Conservation (phyloP, 2,113 vertebrate species). For the Anhinga rufa region DNA sequence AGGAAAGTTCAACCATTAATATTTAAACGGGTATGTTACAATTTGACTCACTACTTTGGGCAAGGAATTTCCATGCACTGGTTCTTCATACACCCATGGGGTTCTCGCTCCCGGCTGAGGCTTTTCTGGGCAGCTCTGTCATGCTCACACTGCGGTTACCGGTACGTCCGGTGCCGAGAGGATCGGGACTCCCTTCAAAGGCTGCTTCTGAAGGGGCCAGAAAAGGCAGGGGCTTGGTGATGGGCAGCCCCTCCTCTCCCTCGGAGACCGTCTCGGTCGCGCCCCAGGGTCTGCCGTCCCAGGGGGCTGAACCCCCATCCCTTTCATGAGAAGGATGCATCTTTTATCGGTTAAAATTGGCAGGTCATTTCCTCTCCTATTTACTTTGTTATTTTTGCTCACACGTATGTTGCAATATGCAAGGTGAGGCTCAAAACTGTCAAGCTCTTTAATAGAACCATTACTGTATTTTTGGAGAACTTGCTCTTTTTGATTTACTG, state of each 20-base stretch:
- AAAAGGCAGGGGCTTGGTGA: not conserved
- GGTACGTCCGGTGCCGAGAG: not conserved
- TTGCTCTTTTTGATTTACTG: slow-evolving; percentile 49
- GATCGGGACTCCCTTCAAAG: not conserved
- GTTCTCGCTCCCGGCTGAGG: not conserved
- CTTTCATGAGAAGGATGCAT: not conserved
- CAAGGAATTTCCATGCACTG: not conserved
- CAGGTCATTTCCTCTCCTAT: not conserved
- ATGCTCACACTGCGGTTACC: fast-evolving
- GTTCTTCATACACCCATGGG: not conserved
- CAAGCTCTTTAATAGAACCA: slow-evolving; percentile 50
- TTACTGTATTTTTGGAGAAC: slow-evolving; percentile 51
- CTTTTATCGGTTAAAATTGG: not conserved
- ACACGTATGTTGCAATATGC: slow-evolving; percentile 15
- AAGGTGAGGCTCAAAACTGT: slow-evolving; percentile 64
- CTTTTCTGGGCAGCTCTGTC: not conserved
- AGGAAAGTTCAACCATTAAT: slow-evolving; percentile 38
- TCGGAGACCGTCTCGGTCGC: not conserved
- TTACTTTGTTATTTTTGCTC: not conserved
- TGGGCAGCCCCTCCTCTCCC: not conserved
- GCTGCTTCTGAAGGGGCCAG: not conserved
- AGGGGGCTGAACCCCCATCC: fast-evolving
- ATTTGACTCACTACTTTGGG: not conserved
- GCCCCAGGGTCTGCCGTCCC: not conserved
- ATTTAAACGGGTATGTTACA: not conserved